Base-by-base conservation (phyloP, 1,140 invertebrate genomes). In the Lasioglossum baleicum region DNA sequence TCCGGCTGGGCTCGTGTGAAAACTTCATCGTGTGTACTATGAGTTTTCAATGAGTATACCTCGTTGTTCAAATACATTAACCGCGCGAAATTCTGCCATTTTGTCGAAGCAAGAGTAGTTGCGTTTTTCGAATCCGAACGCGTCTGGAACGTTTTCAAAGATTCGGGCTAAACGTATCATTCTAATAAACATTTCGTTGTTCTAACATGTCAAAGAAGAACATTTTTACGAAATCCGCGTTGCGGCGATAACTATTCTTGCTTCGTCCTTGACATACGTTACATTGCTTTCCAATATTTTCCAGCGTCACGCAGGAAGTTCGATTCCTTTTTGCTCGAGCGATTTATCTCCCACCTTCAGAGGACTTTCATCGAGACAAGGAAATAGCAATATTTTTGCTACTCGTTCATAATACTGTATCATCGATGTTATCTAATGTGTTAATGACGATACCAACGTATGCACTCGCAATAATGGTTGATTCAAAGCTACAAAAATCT, bases 351-450 rank as follows among this genome's bases (percentile, higher is more conserved):
- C 61, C 67, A 71, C 35, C n/a, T 60, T 76, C 35, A 53, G 42
- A 65, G 69, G 66, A 66, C n/a, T 42, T 64, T 75, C 64, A 80
- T 74, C 80, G 65, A 56, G 56, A 77, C 69, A 83, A 77, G 81
- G 70, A 86, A 83, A 85, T 75, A 77, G 85, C 85, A 86, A 86
- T 86, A 86, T 86, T 86, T 86, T 86, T 86, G 85, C 85, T 86
- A 86, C 85, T 83, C 70, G 84, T 86, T 86, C 81, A 61, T 86
- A 83, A 85, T 86, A 77, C 72, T 86, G 85, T 85, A 83, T 86
- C 83, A 66, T 86, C 77, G 67, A 83, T 83, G 84, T 86, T 86
- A 86, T 74, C 68, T 71, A 81, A 75, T 84, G 58, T 70, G 76
- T 85, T 77, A 79, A 67, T 56, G 58, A 63, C 60, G 80, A 73